Percentiles rank a stretch among this genome's conserved stretches.
These are phyloP conservation scores for Notarius lentiginosus DNA, from an alignment of 2,113 vertebrate genomes.

Conservation along the genomic window DNA sequence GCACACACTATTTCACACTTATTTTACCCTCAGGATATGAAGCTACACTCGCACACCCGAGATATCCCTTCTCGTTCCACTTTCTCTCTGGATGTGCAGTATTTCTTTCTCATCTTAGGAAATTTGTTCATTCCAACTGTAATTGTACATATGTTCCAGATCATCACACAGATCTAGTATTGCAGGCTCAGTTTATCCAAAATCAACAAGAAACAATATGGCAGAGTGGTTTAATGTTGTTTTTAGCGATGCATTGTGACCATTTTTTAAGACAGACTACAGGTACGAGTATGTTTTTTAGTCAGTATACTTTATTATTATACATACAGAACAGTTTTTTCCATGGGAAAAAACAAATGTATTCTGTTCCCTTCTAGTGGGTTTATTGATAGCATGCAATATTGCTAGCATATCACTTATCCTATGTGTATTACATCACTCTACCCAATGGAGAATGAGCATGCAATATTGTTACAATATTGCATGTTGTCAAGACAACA, in stretches of 20 bases:
- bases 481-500: too few species aligned
- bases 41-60: background rate
- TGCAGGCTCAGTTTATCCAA: background rate
- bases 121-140: background rate
- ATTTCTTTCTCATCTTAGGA: background rate
- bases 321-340: too few species aligned
- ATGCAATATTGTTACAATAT: too few species aligned
- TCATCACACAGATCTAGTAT: background rate
- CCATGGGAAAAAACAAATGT: too few species aligned
- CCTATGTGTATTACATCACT: too few species aligned
- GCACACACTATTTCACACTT: conserved; percentile 1
- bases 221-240: background rate
- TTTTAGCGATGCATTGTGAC: background rate
- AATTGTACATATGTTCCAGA: background rate
- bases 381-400: too few species aligned
- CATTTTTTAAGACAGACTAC: too few species aligned
- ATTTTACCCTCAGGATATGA: conserved; percentile 13
- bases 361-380: too few species aligned
- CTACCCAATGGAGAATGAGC: too few species aligned
- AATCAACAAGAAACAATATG: background rate
- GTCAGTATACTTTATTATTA: too few species aligned
- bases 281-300: too few species aligned
- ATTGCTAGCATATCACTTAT: too few species aligned
- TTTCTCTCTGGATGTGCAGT: background rate
- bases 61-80: background rate